phyloP scores from a whole-genome alignment of 2,888 invertebrate genomes.

The Neoaliturus tenellus region DNA sequence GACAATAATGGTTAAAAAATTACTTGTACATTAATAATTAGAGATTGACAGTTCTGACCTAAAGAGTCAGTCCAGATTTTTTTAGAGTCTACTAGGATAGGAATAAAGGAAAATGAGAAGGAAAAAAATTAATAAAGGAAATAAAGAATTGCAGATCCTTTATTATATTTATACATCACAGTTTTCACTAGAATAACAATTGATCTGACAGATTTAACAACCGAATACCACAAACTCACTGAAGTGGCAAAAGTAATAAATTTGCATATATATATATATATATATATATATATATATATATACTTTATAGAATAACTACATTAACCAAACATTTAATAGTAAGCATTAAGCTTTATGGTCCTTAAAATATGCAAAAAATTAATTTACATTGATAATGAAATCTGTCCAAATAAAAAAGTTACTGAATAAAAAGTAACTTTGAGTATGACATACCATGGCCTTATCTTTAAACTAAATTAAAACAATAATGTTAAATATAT shows the following conservation, averaged over 20 bases:
- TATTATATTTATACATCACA: conserved; percentile 35
- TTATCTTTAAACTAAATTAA: neutral
- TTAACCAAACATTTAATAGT: neutral
- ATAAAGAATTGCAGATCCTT: conserved; percentile 37
- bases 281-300: too few relatives aligned
- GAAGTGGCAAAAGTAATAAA: neutral
- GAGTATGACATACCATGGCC: conserved; percentile 12
- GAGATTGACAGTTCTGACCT: too few relatives aligned
- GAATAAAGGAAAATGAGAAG: neutral
- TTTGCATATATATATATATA: neutral
- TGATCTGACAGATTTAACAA: neutral
- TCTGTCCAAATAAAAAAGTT: too few relatives aligned
- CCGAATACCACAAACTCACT: neutral
- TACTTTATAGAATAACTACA: neutral
- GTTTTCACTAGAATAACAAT: conserved; percentile 32
- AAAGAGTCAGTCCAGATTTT: too few relatives aligned
- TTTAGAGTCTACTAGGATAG: too few relatives aligned
- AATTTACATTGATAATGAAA: neutral
- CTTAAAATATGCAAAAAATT: neutral
- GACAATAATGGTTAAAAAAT: too few relatives aligned
- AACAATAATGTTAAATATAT: neutral
- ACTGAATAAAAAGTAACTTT: neutral
- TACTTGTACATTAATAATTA: too few relatives aligned
- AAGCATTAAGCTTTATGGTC: neutral
- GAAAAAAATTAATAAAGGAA: neutral